Evolutionary conservation across 2,888 invertebrate species (phyloP), one percentile per base, ranked within the genome.

Genomic region (Cetonia aurata): DNA sequence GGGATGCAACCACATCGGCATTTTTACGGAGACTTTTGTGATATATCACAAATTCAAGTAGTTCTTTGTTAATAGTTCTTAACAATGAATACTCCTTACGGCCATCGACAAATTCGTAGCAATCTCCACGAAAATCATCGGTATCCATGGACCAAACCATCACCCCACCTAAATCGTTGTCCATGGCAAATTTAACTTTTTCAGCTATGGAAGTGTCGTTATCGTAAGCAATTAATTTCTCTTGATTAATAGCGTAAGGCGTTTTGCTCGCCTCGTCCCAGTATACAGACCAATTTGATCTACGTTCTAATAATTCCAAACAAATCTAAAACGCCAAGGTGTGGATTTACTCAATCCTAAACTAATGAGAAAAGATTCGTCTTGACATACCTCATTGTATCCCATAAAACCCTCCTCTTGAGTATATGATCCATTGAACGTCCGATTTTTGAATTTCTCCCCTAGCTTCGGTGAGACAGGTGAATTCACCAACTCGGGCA

Each of bases 91-190:
- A 95, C 80, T 91, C 92, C 46, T 75, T 74, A 66, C 77, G 79
- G 6, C 50, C 44, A 4, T 71, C 70, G 73, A 87, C 88, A 78
- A 89, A 89, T 0, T 83, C 79, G 74, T 86, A 31, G 73, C 95
- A 95, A 57, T 87, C 87, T 0, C 94, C 94, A 17, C 86, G 86
- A 82, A 95, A 95, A 83, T 96, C 96, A 75, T 96, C 96, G 0
- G 94, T 95, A 81, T 96, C 96, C 48, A 95, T 89, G 48, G 94
- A 93, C 96, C 96, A 96, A 4, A 94, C 90, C 95, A 96, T 95
- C 0, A 92, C 88, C 0, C 96, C 96, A 0, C 90, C 93, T 0
- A 96, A 83, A 2, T 87, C 87, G 76, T 59, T 95, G 89, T 62
- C 42, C 19, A 78, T 72, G 6, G 77, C 78, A 41, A 70, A 82